Evolutionary conservation across 2,888 invertebrate species (phyloP).

Genomic region (Lutraria lutraria): DNA sequence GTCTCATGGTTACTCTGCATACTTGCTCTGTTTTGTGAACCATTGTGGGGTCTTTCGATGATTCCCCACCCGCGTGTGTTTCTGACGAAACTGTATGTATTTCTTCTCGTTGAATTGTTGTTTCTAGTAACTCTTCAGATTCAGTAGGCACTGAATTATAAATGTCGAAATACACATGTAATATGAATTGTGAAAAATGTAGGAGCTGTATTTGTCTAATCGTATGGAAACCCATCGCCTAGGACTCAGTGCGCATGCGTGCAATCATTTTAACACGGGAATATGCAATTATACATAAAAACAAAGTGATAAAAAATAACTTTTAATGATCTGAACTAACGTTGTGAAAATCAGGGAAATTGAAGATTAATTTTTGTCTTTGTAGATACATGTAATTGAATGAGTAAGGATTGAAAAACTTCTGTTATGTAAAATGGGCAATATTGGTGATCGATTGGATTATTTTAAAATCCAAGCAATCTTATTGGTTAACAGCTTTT

Average conservation of each 20-base stretch:
- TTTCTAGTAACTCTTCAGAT: constrained; percentile 50
- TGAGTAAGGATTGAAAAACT: too few species aligned
- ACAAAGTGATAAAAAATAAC: background rate
- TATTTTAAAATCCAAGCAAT: too few species aligned
- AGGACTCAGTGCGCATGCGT: too few species aligned
- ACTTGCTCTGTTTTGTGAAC: constrained; percentile 45
- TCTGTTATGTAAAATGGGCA: too few species aligned
- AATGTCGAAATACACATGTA: background rate
- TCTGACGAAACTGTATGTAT: constrained; percentile 54
- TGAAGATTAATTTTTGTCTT: too few species aligned
- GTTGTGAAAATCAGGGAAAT: background rate
- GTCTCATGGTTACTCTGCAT: constrained; percentile 38
- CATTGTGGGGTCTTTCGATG: constrained; percentile 27
- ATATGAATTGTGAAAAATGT: background rate
- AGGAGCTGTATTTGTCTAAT: background rate
- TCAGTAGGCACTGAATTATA: constrained; percentile 33
- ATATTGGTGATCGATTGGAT: too few species aligned
- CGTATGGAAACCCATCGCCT: background rate
- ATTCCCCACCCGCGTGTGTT: constrained; percentile 5
- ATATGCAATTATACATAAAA: background rate
- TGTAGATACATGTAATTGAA: too few species aligned
- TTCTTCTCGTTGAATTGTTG: constrained; percentile 51
- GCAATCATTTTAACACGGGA: background rate
- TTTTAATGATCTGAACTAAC: background rate
- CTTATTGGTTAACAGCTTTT: too few species aligned